Percentiles rank a stretch among this genome's conserved stretches.
Evolutionary conservation across 92 coral and sea anemone species (phyloP).

Genomic region (Bergia sp.): DNA sequence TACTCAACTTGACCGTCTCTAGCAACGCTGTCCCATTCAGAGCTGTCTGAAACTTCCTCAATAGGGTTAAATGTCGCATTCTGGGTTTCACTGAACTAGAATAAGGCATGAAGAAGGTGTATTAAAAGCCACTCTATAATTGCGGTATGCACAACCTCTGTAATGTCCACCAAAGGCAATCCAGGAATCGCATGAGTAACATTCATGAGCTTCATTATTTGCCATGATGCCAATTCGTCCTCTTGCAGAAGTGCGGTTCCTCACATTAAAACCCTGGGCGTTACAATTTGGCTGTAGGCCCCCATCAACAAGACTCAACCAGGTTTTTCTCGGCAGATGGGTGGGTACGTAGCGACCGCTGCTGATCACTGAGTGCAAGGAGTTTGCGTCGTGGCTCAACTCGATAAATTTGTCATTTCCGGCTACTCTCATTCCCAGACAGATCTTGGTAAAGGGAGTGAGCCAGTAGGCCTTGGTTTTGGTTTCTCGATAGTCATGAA

Average conservation of each 20-base stretch:
- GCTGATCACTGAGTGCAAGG: constrained; percentile 16
- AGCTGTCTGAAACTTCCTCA: too few species aligned
- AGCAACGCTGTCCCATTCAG: too few species aligned
- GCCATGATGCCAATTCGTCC: constrained; percentile 11
- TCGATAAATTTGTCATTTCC: neutral
- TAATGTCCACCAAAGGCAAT: neutral
- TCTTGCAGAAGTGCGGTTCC: neutral
- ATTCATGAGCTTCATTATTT: neutral
- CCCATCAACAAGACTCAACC: neutral
- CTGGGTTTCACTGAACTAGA: neutral
- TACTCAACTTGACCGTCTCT: too few species aligned
- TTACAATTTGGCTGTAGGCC: neutral
- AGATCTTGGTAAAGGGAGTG: neutral
- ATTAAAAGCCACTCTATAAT: too few species aligned
- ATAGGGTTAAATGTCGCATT: too few species aligned
- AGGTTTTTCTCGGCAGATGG: neutral
- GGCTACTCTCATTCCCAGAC: constrained; percentile 1
- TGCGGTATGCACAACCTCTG: neutral
- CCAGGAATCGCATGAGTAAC: constrained; percentile 2
- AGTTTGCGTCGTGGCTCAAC: neutral
- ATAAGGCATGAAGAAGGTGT: neutral
- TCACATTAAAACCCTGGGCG: constrained; percentile 18
- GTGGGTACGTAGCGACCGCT: neutral
- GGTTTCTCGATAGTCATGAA: constrained; percentile 17
- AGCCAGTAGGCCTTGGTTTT: constrained; percentile 17